A percentile compares a stretch with the other conserved stretches of the same genome.
Evolutionary conservation across 2,888 invertebrate genomes (phyloP).

Genomic region (Lithosia quadra): DNA sequence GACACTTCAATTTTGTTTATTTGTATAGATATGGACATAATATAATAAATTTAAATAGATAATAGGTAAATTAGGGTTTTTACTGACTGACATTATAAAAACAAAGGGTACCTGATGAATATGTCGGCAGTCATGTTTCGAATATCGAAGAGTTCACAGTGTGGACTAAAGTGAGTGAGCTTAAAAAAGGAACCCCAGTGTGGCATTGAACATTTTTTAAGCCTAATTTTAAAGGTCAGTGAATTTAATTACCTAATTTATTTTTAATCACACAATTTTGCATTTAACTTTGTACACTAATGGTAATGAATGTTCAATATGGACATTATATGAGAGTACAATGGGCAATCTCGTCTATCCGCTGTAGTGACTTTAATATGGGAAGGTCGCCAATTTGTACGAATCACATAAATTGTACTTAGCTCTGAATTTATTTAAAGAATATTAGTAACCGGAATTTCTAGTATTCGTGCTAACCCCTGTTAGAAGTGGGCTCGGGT

Average conservation of each 20-base stretch:
- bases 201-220: background rate
- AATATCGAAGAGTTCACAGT: background rate
- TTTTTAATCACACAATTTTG: background rate
- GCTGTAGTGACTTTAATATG: no score
- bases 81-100: background rate
- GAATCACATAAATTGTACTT: no score
- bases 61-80: background rate
- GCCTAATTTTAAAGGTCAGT: background rate
- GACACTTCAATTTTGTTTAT: background rate
- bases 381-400: no score
- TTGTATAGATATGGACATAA: background rate
- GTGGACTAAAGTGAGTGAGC: background rate
- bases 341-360: no score
- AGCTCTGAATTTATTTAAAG: no score
- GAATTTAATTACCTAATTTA: background rate
- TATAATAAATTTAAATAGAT: slow-evolving; percentile 1
- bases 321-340: background rate
- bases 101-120: background rate
- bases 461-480: no score
- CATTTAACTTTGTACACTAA: no score
- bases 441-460: no score
- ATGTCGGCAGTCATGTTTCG: background rate
- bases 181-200: background rate
- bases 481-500: no score
- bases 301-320: background rate